A percentile compares a stretch with the other conserved stretches of the same genome.
Evolutionary conservation across 2,888 invertebrate genomes (phyloP).

Genomic region (Pseudococcus viburni): DNA sequence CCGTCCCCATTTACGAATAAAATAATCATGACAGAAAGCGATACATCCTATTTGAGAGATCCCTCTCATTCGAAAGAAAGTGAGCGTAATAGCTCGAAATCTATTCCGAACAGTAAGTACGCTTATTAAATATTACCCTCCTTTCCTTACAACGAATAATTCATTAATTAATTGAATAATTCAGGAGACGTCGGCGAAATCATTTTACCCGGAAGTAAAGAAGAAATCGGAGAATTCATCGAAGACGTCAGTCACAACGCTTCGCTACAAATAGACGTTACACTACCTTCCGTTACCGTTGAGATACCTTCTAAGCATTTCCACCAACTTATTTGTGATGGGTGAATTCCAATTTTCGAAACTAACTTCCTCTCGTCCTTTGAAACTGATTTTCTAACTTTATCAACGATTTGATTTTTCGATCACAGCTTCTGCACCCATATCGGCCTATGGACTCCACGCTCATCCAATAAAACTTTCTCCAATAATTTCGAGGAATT

Average conservation of each 20-base stretch:
- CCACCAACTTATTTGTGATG: constrained; percentile 93
- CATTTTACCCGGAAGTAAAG: constrained; percentile 86
- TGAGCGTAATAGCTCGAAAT: neutral
- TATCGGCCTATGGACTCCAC: constrained; percentile 87
- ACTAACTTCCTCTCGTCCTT: too few relatives aligned
- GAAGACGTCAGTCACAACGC: constrained; percentile 79
- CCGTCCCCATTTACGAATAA: constrained; percentile 89
- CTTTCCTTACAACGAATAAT: neutral
- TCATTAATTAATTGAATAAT: neutral
- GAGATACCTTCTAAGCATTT: constrained; percentile 88
- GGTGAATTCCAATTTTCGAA: constrained; percentile 69
- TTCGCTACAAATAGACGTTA: constrained; percentile 81
- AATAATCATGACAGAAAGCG: constrained; percentile 85
- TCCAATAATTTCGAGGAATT: neutral
- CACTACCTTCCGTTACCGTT: constrained; percentile 82
- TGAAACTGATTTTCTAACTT: neutral
- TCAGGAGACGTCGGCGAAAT: constrained; percentile 78
- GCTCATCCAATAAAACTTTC: constrained; percentile 74
- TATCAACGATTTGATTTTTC: constrained; percentile 20
- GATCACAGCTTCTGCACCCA: constrained; percentile 81
- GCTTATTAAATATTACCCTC: neutral
- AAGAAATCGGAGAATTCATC: constrained; percentile 88
- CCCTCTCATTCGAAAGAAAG: neutral
- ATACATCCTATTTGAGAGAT: constrained; percentile 70
- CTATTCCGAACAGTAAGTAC: constrained; percentile 65